Conservation (phyloP, 2,113 vertebrate genomes). For the Capreolus pygargus region DNA sequence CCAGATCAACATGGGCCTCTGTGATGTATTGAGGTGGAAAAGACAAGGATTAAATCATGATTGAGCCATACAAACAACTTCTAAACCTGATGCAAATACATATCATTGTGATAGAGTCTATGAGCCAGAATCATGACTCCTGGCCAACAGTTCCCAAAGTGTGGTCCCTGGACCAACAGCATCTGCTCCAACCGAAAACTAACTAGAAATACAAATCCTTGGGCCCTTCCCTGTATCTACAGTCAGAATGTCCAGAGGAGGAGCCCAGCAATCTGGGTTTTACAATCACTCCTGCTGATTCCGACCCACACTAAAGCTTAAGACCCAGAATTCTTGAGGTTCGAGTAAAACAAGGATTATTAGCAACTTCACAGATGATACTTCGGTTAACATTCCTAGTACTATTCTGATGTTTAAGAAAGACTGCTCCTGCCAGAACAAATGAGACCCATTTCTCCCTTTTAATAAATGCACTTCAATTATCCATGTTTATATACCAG, state of each 20-base stretch:
- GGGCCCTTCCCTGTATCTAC: fast-evolving
- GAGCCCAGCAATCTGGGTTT: too few relatives aligned
- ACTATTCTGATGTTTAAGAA: not conserved
- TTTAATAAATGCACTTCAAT: not conserved
- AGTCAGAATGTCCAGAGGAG: not conserved
- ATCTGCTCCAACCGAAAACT: not conserved
- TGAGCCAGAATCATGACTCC: not conserved
- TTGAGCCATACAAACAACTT: not conserved
- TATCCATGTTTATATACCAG: not conserved
- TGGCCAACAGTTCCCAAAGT: not conserved
- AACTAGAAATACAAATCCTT: not conserved
- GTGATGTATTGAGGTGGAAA: not conserved
- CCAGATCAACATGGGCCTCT: not conserved
- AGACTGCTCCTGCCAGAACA: not conserved
- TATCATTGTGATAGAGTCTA: not conserved
- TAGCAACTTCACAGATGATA: not conserved
- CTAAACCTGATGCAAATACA: not conserved
- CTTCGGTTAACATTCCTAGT: not conserved
- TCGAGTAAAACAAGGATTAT: not conserved
- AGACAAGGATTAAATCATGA: not conserved
- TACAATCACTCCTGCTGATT: not conserved
- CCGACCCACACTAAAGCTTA: not conserved
- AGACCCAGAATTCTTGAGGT: not conserved
- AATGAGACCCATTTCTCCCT: not conserved
- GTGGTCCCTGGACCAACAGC: not conserved